A percentile compares a stretch with the other conserved stretches of the same genome.
phyloP scores from a whole-genome alignment of 2,888 invertebrate species.

The Pollenia angustigena region DNA sequence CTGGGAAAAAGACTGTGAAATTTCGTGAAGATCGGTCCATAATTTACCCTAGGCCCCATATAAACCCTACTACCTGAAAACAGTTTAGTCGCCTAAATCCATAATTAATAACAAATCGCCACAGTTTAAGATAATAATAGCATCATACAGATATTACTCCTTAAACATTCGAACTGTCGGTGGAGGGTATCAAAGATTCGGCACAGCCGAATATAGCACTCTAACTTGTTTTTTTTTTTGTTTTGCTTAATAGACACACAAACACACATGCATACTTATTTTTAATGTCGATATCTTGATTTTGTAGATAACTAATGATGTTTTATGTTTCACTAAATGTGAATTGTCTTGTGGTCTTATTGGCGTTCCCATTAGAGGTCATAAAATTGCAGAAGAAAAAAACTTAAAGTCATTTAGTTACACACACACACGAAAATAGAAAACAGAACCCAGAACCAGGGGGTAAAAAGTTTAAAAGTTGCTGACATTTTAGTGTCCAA shows the following conservation, averaged over 20 bases:
- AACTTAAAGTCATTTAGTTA: constrained; percentile 18
- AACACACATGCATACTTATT: not conserved
- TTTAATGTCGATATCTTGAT: constrained; percentile 59
- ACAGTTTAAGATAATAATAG: too few relatives aligned
- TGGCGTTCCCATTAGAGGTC: constrained; percentile 20
- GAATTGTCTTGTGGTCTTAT: not conserved
- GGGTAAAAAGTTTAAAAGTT: constrained; percentile 43
- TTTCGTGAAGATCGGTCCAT: too few relatives aligned
- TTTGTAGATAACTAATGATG: constrained; percentile 62
- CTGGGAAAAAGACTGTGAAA: too few relatives aligned
- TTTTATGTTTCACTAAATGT: constrained; percentile 16
- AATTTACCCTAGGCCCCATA: too few relatives aligned
- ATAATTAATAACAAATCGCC: too few relatives aligned
- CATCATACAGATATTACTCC: too few relatives aligned
- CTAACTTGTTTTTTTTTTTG: too few relatives aligned
- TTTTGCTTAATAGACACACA: not conserved
- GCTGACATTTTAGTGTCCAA: constrained; percentile 59
- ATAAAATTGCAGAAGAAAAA: not conserved
- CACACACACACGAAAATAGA: not conserved
- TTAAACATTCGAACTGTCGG: too few relatives aligned
- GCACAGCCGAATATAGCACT: too few relatives aligned
- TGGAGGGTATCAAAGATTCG: too few relatives aligned
- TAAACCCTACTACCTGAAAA: too few relatives aligned
- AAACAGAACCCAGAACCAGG: not conserved
- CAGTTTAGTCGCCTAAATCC: too few relatives aligned